Conservation (phyloP, 2,797 vertebrate species). For the Threskiornis aethiopicus region DNA sequence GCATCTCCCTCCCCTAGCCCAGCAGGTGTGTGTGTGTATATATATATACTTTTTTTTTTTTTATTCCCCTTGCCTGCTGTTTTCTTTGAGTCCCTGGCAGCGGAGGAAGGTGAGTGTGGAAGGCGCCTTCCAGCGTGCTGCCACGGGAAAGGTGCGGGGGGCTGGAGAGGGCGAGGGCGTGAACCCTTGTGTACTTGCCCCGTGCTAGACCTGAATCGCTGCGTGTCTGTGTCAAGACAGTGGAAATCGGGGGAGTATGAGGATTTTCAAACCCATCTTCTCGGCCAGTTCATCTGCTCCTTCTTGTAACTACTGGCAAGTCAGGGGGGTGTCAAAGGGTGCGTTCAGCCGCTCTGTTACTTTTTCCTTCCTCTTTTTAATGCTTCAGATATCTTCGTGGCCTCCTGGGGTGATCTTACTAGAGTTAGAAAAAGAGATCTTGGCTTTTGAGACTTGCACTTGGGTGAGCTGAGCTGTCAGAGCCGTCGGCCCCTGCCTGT, state of each 20-base stretch:
- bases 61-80: neutral
- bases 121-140: neutral
- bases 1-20: neutral
- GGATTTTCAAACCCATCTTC: neutral
- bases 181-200: neutral
- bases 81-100: neutral
- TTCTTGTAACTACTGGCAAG: neutral
- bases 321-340: neutral
- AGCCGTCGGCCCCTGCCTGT: accelerated
- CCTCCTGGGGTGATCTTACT: neutral
- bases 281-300: neutral
- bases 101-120: neutral
- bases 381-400: neutral
- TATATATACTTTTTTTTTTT: neutral
- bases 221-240: neutral
- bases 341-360: neutral
- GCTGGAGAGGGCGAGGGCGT: neutral
- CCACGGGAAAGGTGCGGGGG: neutral
- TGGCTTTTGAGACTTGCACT: neutral
- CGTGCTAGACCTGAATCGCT: accelerated
- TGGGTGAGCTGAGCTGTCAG: neutral
- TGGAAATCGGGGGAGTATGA: neutral
- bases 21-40: neutral
- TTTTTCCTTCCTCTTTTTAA: neutral
- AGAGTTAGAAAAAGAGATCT: neutral